A percentile compares a stretch with the other conserved stretches of the same genome.
phyloP scores from a whole-genome alignment of 2,888 invertebrate genomes.

The Tethea ocularis region DNA sequence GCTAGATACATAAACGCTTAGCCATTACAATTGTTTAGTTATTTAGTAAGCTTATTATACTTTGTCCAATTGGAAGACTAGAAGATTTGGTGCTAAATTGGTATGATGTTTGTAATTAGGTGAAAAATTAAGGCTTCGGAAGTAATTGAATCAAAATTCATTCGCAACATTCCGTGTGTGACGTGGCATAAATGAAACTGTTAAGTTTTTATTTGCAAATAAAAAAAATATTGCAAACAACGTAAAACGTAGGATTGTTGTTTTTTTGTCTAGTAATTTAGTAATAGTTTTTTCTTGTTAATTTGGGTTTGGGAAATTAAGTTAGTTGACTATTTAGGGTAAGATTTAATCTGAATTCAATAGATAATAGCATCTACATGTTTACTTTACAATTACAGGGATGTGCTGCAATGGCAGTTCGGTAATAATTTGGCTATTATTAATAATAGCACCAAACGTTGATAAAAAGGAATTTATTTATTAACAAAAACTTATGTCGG shows the following conservation, averaged over 20 bases:
- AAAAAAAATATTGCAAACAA: slow-evolving; percentile 59
- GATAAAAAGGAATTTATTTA: slow-evolving; percentile 66
- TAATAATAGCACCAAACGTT: slow-evolving; percentile 19
- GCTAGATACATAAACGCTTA: slow-evolving; percentile 81
- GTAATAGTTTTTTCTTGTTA: slow-evolving; percentile 78
- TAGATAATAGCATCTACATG: slow-evolving; percentile 73
- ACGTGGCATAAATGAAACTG: slow-evolving; percentile 45
- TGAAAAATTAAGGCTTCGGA: slow-evolving; percentile 42
- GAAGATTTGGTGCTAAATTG: slow-evolving; percentile 81
- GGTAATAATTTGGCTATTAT: slow-evolving; percentile 60
- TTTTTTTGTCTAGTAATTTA: slow-evolving; percentile 78
- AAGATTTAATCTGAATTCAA: slow-evolving; percentile 82
- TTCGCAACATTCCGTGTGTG: slow-evolving; percentile 78
- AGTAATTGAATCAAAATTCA: slow-evolving; percentile 58
- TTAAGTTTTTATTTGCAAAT: slow-evolving; percentile 82
- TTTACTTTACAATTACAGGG: slow-evolving; percentile 81
- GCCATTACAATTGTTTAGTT: slow-evolving; percentile 77
- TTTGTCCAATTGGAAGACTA: slow-evolving; percentile 81
- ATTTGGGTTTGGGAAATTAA: slow-evolving; percentile 82
- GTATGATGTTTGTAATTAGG: slow-evolving; percentile 67
- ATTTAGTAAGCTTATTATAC: slow-evolving; percentile 74
- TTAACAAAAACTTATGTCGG: slow-evolving; percentile 53
- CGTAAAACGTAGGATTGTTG: slow-evolving; percentile 76
- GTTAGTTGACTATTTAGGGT: slow-evolving; percentile 77
- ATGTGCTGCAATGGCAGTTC: slow-evolving; percentile 78